phyloP scores from a whole-genome alignment of 2,888 invertebrate species.

The Tachina grossa region DNA sequence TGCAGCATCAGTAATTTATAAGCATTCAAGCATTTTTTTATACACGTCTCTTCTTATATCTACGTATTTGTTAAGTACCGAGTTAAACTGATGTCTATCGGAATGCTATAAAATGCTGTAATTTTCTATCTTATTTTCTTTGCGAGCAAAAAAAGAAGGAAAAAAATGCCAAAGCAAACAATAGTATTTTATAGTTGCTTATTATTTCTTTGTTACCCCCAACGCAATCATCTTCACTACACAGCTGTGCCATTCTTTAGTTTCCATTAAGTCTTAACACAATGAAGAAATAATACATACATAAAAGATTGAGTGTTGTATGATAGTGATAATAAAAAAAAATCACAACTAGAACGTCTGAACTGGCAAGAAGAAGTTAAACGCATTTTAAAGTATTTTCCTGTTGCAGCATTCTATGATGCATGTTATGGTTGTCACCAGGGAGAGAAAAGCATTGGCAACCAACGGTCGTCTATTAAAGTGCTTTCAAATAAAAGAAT shows the following conservation, averaged over 20 bases:
- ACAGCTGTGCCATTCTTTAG: not conserved
- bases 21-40: constrained; percentile 12
- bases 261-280: constrained; percentile 30
- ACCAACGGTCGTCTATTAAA: not conserved
- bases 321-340: not conserved
- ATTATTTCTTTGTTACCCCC: constrained; percentile 33
- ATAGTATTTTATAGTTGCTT: constrained; percentile 40
- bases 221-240: not conserved
- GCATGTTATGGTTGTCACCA: constrained; percentile 29
- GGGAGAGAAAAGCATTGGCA: not conserved
- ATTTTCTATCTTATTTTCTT: constrained; percentile 34
- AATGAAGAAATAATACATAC: constrained; percentile 12
- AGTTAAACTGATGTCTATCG: constrained; percentile 48
- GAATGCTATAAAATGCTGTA: constrained; percentile 53
- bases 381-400: constrained; percentile 42
- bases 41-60: not conserved
- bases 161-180: constrained; percentile 18
- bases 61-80: not conserved
- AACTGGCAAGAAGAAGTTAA: constrained; percentile 30
- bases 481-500: not conserved
- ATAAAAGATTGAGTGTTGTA: not conserved
- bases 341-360: constrained; percentile 27
- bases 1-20: constrained; percentile 19
- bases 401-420: constrained; percentile 14
- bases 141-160: no score